These are phyloP conservation scores for Cliona cf. orientalis DNA, from an alignment of 37 sponge, comb jelly and placozoan genomes.

Conservation along the genomic window DNA sequence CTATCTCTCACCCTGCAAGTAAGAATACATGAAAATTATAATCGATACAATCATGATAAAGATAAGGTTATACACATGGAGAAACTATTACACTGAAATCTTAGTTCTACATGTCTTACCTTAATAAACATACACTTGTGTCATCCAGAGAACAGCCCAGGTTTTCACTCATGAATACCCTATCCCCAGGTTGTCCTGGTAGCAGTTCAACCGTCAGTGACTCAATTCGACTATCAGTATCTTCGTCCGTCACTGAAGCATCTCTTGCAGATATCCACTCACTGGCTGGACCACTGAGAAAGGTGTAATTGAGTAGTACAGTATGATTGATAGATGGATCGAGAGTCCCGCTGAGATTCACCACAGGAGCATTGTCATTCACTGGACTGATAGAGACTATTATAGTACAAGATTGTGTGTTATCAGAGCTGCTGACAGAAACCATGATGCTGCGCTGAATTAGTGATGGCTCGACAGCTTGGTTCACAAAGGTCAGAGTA, in stretches of 20 bases:
- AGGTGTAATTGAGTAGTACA: constrained; percentile 10
- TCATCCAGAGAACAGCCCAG: constrained; percentile 5
- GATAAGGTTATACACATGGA: background rate
- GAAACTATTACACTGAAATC: too few relatives aligned
- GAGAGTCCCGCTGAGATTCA: constrained; percentile 56
- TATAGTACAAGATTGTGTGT: constrained; percentile 24
- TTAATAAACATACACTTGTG: background rate
- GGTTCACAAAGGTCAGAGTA: constrained; percentile 14
- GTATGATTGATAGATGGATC: constrained; percentile 33
- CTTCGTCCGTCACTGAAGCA: constrained; percentile 41
- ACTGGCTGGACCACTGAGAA: background rate
- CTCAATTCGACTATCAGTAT: constrained; percentile 12
- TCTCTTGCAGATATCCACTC: constrained; percentile 17
- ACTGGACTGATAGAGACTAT: background rate
- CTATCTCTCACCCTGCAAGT: background rate
- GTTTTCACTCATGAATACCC: background rate
- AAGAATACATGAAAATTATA: background rate
- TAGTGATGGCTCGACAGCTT: constrained; percentile 35
- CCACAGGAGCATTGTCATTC: constrained; percentile 52
- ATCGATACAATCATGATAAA: background rate
- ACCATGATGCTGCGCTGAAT: background rate
- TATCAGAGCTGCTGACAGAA: constrained; percentile 5
- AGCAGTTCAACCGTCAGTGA: constrained; percentile 21
- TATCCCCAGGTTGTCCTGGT: constrained; percentile 16
- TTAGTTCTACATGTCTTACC: background rate